These are phyloP conservation scores for Aplocera efformata DNA, from an alignment of 2,888 invertebrate genomes.

Conservation along the genomic window DNA sequence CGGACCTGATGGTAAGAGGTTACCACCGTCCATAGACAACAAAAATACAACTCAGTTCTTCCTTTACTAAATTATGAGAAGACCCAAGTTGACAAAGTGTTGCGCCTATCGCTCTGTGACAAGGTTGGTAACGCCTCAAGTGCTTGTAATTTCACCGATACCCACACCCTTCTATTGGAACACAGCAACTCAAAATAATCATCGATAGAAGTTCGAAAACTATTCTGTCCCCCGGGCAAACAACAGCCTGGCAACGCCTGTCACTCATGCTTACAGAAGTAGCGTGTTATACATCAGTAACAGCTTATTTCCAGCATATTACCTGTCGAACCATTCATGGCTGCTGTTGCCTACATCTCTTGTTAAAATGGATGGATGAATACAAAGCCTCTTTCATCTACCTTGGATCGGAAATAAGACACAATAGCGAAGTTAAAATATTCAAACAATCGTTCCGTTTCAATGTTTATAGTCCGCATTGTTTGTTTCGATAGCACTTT, in stretches of 20 bases:
- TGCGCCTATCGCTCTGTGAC: too few relatives aligned
- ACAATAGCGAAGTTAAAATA: constrained; percentile 21
- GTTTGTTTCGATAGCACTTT: constrained; percentile 28
- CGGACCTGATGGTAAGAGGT: too few relatives aligned
- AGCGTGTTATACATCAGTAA: constrained; percentile 47
- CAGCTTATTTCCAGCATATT: constrained; percentile 45
- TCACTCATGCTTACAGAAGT: constrained; percentile 56
- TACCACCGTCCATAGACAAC: too few relatives aligned
- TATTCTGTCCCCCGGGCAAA: constrained; percentile 43
- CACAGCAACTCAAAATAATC: constrained; percentile 52
- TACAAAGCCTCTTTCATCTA: constrained; percentile 16
- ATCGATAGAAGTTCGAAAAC: constrained; percentile 47
- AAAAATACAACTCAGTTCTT: too few relatives aligned
- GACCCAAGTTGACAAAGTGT: too few relatives aligned
- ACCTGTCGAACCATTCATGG: constrained; percentile 29
- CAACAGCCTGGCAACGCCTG: constrained; percentile 39
- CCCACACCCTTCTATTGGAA: too few relatives aligned
- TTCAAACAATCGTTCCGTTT: constrained; percentile 25
- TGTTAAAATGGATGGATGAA: constrained; percentile 4
- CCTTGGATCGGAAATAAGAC: constrained; percentile 8
- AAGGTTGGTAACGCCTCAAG: too few relatives aligned
- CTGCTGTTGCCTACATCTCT: constrained; percentile 24
- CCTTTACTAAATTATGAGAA: too few relatives aligned
- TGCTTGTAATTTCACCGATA: too few relatives aligned
- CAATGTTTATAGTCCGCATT: constrained; percentile 24